Conservation (phyloP, 2,113 vertebrate genomes). For the Leptocoma aspasia region DNA sequence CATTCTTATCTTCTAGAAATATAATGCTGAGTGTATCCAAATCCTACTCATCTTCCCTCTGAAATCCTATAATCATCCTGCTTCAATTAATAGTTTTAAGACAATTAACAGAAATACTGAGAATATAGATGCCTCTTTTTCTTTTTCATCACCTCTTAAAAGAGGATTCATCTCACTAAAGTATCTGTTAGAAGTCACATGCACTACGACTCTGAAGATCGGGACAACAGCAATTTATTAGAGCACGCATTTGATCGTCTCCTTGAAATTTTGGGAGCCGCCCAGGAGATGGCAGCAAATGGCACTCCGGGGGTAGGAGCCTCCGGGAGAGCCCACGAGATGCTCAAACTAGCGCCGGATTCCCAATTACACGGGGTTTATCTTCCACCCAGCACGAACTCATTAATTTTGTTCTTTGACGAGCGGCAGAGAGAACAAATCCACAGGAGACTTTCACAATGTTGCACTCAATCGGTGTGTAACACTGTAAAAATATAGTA, state of each 20-base stretch:
- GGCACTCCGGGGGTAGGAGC: background rate
- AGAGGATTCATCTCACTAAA: background rate
- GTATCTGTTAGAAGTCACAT: background rate
- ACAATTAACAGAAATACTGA: background rate
- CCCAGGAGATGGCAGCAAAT: constrained; percentile 38
- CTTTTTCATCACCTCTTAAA: background rate
- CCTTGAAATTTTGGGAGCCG: background rate
- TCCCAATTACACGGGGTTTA: background rate
- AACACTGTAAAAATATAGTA: background rate
- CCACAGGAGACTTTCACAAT: background rate
- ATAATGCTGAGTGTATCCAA: background rate
- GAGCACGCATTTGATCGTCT: background rate
- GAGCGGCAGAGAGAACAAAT: background rate
- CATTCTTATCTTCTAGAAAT: background rate
- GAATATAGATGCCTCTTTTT: background rate
- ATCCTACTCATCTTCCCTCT: background rate
- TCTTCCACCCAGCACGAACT: background rate
- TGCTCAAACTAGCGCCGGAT: rapidly evolving
- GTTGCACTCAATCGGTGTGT: background rate
- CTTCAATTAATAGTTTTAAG: background rate
- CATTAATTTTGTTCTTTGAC: background rate
- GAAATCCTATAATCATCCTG: background rate
- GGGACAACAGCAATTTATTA: background rate
- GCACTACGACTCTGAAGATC: background rate
- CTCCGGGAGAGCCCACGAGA: background rate